phyloP scores from a whole-genome alignment of 1,140 invertebrate species.

The Piezodorus guildinii region DNA sequence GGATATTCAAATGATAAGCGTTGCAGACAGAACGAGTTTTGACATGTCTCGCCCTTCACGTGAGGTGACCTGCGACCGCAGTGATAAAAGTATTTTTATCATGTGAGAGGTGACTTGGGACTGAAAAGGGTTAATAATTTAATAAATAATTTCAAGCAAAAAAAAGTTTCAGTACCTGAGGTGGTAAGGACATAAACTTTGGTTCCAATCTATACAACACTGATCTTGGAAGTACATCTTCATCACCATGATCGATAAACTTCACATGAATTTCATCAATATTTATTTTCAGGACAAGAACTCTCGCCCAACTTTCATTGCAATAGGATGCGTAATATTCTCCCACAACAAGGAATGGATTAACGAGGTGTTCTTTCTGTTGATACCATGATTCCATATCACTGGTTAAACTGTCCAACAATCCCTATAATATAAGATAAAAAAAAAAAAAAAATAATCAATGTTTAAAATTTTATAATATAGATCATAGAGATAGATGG shows the following conservation, averaged over 20 bases:
- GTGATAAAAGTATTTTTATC: too few species aligned
- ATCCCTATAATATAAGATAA: too few species aligned
- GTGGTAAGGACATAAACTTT: not conserved
- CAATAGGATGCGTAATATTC: not conserved
- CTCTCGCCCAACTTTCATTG: not conserved
- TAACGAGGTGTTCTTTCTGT: not conserved
- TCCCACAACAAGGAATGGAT: not conserved
- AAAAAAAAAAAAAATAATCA: not conserved
- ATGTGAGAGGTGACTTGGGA: too few species aligned
- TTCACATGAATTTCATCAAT: not conserved
- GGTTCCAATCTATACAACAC: not conserved
- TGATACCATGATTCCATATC: not conserved
- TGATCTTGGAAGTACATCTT: not conserved
- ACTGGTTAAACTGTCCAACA: not conserved
- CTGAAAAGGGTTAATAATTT: too few species aligned
- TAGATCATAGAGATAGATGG: too few species aligned
- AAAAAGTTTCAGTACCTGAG: not conserved
- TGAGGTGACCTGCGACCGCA: too few species aligned
- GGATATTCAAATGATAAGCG: too few species aligned
- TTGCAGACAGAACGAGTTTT: too few species aligned
- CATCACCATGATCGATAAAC: constrained; percentile 13
- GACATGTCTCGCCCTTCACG: too few species aligned
- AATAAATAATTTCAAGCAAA: too few species aligned
- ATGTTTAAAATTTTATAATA: not conserved
- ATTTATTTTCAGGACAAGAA: not conserved